Evolutionary conservation across 2,888 invertebrate species (phyloP), one percentile per base, ranked within the genome.

Genomic region (Melangyna quadrimaculata): DNA sequence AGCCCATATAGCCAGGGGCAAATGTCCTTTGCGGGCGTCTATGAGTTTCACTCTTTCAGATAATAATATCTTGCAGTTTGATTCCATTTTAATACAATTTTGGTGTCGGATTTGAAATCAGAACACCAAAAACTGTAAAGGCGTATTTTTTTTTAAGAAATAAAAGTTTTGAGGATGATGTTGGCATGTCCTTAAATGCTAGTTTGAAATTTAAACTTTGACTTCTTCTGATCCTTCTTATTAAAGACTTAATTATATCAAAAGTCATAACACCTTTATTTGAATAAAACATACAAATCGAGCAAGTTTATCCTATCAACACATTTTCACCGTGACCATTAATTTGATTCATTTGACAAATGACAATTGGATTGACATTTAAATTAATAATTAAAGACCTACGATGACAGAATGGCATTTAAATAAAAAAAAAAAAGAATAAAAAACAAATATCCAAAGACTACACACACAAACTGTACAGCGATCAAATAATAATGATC

Each of bases 401-500:
- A 22, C 51, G 48, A 35, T 67, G 67, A 67, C 48, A 35, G 67
- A 67, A 51, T 19, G 6, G 35, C 9, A 22, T n/a, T 35, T 35
- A 32, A 22, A 12, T 12, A 12, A 2, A 17, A 43, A 40, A 61
- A 22, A 14, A 37, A 24, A n/a, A 12, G 2, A 9, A 43, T n/a
- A 17, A 43, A 43, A 17, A 19, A 8, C 45, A n/a, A n/a, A n/a
- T n/a, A n/a, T 63, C 27, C 12, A 10, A 10, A 27, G 6, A 29
- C 43, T 9, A 57, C 17, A 45, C 4, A 40, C 40, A 24, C 14
- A 37, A 22, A 22, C 35, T 35, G n/a, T n/a, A n/a, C n/a, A 27
- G 57, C 57, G 37, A 75, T 29, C 55, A 67, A 22, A 59, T 29
- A 22, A 59, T 29, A 69, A 69, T 69, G 57, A 70, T 32, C 51